phyloP scores from a whole-genome alignment of 2,113 vertebrate species.

The Hippocampus barbouri region DNA sequence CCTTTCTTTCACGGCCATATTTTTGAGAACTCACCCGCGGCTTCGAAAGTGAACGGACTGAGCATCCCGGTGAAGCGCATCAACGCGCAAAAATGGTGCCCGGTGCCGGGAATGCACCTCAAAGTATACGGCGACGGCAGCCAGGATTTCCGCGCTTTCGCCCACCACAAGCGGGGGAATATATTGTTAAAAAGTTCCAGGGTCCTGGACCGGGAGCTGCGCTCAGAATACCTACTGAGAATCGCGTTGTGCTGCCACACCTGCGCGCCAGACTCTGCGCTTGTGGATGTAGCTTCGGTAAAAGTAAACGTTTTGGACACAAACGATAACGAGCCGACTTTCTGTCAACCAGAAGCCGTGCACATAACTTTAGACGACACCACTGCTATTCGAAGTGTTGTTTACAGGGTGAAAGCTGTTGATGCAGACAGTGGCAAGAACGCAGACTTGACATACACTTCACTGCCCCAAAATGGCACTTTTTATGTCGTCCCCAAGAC shows the following conservation, averaged over 20 bases:
- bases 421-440: slow-evolving; percentile 81
- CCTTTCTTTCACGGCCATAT: slow-evolving; percentile 80
- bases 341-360: slow-evolving; percentile 52
- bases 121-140: slow-evolving; percentile 77
- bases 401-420: slow-evolving; percentile 71
- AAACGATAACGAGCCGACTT: slow-evolving; percentile 81
- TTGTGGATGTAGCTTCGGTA: slow-evolving; percentile 69
- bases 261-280: slow-evolving; percentile 51
- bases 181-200: slow-evolving; percentile 75
- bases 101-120: slow-evolving; percentile 70
- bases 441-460: slow-evolving; percentile 78
- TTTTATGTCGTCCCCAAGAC: slow-evolving; percentile 87
- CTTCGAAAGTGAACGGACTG: slow-evolving; percentile 79
- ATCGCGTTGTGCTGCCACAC: slow-evolving; percentile 74
- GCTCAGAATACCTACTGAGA: slow-evolving; percentile 71
- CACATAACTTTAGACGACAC: slow-evolving; percentile 79
- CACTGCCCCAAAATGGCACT: slow-evolving; percentile 72
- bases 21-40: slow-evolving; percentile 80
- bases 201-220: slow-evolving; percentile 78
- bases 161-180: slow-evolving; percentile 77
- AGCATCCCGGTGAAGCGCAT: slow-evolving; percentile 77
- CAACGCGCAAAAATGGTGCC: slow-evolving; percentile 78
- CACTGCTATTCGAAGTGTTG: slow-evolving; percentile 74
- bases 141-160: slow-evolving; percentile 75
- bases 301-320: slow-evolving; percentile 82